Base-by-base conservation (phyloP, 2,797 vertebrate genomes). In the Kryptolebias ocellatus region DNA sequence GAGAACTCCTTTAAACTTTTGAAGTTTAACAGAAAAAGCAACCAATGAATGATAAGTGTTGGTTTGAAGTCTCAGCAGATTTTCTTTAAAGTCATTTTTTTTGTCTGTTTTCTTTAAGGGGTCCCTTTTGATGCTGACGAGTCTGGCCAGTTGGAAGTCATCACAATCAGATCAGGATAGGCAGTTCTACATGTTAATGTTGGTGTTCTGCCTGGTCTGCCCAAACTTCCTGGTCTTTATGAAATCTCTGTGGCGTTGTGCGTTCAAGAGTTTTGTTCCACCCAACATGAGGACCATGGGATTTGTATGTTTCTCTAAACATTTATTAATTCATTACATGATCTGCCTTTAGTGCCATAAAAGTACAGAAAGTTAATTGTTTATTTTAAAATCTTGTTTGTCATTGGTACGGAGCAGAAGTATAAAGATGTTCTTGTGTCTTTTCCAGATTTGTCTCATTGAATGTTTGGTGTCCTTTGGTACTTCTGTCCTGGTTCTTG, bases 201-300 rank as follows among this genome's bases (percentile, higher is more conserved):
- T 95, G 80, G 90, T 92, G 68, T 93, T 92, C 74, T 90, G 85
- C 53, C 76, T 95, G 50, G 78, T 94, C 59, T 92, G 72, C 27
- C 94, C 94, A n/a, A 94, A 95, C 78, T n/a, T 94, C 47, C 80
- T 95, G 78, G 86, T 93, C 54, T 94, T 95, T 51, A 3, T 93
- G 0, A 95, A 95, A 79, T 93, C 92, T 0, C 73, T 95, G 45
- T 95, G 94, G 94, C 93, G 90, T 27, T 92, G 90, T 82, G 67
- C 89, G 58, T 95, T 95, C 87, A 94, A 92, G 83, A 93, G 75
- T 72, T 94, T 91, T 52, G 83, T 91, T 3, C 0, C 58, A 0
- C 93, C 93, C 46, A 91, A 91, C 57, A 49, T 90, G 73, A 92
- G 46, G 80, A 94, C 81, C 42, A 70, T 95, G 89, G 60, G 34